phyloP scores from a whole-genome alignment of 2,113 vertebrate species.

The Caranx melampygus region DNA sequence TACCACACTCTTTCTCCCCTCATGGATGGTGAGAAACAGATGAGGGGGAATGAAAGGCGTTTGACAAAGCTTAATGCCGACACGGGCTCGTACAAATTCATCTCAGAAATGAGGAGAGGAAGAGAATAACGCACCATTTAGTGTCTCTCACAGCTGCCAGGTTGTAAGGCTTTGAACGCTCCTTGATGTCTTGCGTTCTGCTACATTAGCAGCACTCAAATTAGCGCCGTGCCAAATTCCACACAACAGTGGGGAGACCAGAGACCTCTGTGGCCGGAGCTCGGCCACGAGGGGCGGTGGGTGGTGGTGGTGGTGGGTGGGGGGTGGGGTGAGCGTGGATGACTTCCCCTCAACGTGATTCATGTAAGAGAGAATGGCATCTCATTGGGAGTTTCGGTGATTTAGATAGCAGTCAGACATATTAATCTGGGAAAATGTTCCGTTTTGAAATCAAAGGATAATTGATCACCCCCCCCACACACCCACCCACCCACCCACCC shows the following conservation, averaged over 20 bases:
- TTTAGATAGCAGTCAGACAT: constrained; percentile 76
- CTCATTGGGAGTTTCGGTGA: constrained; percentile 70
- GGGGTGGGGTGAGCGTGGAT: constrained; percentile 19
- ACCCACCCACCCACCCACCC: not conserved
- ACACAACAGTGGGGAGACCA: constrained; percentile 65
- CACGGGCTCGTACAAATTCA: constrained; percentile 44
- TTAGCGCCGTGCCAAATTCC: constrained; percentile 76
- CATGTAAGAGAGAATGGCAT: constrained; percentile 71
- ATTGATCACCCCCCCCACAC: constrained; percentile 74
- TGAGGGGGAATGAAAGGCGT: constrained; percentile 44
- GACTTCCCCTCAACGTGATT: constrained; percentile 64
- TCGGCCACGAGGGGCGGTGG: not conserved
- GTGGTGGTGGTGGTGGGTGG: not conserved
- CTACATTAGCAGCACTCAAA: constrained; percentile 63
- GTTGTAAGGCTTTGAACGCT: constrained; percentile 35
- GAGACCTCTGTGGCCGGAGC: constrained; percentile 58
- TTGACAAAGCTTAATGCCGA: constrained; percentile 62
- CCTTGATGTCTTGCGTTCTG: constrained; percentile 51
- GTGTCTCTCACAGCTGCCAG: constrained; percentile 35
- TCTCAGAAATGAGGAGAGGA: constrained; percentile 41
- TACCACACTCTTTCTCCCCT: constrained; percentile 48
- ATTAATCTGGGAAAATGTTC: constrained; percentile 79
- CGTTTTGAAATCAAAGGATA: constrained; percentile 81
- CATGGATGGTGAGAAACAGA: constrained; percentile 53
- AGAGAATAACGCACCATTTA: constrained; percentile 49